Evolutionary conservation across 2,113 vertebrate genomes (phyloP).

Genomic region (Ceyx cyanopectus): DNA sequence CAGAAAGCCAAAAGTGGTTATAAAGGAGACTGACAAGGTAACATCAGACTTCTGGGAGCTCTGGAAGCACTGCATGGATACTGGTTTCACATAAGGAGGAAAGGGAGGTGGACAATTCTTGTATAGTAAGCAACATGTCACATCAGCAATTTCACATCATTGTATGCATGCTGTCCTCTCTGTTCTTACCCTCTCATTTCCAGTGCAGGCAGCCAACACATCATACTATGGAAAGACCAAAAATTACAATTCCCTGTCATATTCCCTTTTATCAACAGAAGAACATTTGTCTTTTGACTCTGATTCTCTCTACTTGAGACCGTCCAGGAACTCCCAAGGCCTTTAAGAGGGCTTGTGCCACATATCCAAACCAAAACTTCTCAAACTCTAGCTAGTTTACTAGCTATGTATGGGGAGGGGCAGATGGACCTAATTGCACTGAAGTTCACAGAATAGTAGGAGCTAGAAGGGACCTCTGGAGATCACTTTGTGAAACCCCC

Average conservation of each 20-base stretch:
- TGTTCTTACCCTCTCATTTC: rapidly evolving
- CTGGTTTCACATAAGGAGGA: neutral
- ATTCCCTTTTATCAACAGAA: neutral
- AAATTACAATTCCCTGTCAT: rapidly evolving
- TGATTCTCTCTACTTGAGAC: neutral
- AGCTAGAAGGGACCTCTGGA: neutral
- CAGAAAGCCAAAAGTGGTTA: neutral
- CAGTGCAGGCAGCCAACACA: neutral
- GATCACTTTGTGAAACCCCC: neutral
- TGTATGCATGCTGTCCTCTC: rapidly evolving
- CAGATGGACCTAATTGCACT: rapidly evolving
- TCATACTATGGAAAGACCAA: neutral
- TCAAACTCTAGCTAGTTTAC: neutral
- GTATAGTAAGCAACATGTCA: rapidly evolving
- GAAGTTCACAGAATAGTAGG: neutral
- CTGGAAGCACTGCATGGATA: neutral
- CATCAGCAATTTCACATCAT: neutral
- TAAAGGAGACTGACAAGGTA: neutral
- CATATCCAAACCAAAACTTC: neutral
- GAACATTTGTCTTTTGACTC: rapidly evolving
- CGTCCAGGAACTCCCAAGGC: neutral
- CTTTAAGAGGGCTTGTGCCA: rapidly evolving
- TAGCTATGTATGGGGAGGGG: rapidly evolving
- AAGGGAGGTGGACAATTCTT: neutral
- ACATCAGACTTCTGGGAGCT: neutral